phyloP scores from a whole-genome alignment of 64 coral and sea anemone species.

The Dendronephthya gigantea region DNA sequence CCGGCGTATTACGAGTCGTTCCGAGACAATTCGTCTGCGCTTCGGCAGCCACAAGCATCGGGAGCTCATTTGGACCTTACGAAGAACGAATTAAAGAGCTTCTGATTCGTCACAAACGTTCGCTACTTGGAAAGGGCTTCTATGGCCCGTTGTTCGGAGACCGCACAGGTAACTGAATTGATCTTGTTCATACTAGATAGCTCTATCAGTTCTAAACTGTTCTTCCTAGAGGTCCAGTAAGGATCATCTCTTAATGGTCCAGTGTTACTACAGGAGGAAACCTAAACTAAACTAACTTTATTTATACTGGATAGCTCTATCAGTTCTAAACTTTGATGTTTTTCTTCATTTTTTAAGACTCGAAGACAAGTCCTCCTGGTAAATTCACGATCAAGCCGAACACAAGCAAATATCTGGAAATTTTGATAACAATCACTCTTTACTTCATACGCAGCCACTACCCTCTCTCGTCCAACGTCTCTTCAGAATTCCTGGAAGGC shows the following conservation, averaged over 20 bases:
- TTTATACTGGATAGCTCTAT: too few relatives aligned
- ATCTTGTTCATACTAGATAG: too few relatives aligned
- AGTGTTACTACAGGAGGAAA: too few relatives aligned
- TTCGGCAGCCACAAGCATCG: slow-evolving; percentile 62
- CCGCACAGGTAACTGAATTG: neutral
- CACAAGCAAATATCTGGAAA: slow-evolving; percentile 93
- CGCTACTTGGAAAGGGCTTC: slow-evolving; percentile 86
- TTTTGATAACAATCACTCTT: slow-evolving; percentile 67
- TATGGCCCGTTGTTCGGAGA: slow-evolving; percentile 58
- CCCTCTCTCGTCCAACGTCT: slow-evolving; percentile 27
- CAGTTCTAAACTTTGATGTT: neutral
- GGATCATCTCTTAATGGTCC: too few relatives aligned
- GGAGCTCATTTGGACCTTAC: slow-evolving; percentile 78
- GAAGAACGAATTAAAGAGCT: slow-evolving; percentile 90
- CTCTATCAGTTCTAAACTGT: too few relatives aligned
- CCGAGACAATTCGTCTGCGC: slow-evolving; percentile 90
- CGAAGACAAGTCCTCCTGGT: neutral
- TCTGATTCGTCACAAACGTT: slow-evolving; percentile 61
- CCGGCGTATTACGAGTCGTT: slow-evolving; percentile 49
- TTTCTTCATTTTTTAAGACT: neutral
- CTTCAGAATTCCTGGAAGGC: slow-evolving; percentile 50
- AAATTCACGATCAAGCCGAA: slow-evolving; percentile 57
- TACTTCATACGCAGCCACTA: slow-evolving; percentile 97
- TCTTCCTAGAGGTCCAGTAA: too few relatives aligned
- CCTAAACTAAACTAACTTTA: too few relatives aligned